These are phyloP conservation scores for Tyrophagus putrescentiae DNA, from an alignment of 1,140 invertebrate species.

Conservation along the genomic window DNA sequence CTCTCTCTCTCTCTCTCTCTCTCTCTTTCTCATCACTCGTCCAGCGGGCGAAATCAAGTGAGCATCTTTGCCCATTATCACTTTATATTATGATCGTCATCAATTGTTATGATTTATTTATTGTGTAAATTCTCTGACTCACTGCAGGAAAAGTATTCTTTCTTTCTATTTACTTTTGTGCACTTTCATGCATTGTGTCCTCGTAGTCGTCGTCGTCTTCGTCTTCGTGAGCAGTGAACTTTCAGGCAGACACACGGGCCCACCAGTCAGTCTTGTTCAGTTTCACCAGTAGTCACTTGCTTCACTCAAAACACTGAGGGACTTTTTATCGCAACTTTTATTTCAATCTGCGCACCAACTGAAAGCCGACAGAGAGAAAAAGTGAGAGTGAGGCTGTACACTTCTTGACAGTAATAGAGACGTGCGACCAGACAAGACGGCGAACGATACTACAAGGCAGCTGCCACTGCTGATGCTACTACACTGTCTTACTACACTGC, in stretches of 20 bases:
- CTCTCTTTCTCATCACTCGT: too few relatives aligned
- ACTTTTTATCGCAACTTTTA: background rate
- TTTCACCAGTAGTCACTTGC: too few relatives aligned
- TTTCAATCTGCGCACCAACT: background rate
- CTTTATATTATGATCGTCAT: slow-evolving; percentile 13
- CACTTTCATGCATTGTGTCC: too few relatives aligned
- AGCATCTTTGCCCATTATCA: slow-evolving; percentile 3
- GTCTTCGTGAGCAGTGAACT: background rate
- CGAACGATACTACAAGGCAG: too few relatives aligned
- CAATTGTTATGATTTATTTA: slow-evolving; percentile 16
- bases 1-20: too few relatives aligned
- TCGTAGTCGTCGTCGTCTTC: background rate
- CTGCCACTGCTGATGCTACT: too few relatives aligned
- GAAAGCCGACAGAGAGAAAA: background rate
- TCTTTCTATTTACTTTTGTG: slow-evolving; percentile 5
- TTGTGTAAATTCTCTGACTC: slow-evolving; percentile 9
- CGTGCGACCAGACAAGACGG: background rate
- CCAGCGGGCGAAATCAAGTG: too few relatives aligned
- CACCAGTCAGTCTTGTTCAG: too few relatives aligned
- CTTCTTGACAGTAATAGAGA: slow-evolving; percentile 11
- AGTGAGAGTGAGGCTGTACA: background rate
- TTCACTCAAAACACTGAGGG: too few relatives aligned
- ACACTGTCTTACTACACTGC: too few relatives aligned
- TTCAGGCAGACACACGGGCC: background rate
- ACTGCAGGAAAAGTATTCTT: background rate